Percentiles rank a stretch among this genome's conserved stretches.
Evolutionary conservation across 23 tunicate genomes (phyloP).

Genomic region (Ciona savignyi): DNA sequence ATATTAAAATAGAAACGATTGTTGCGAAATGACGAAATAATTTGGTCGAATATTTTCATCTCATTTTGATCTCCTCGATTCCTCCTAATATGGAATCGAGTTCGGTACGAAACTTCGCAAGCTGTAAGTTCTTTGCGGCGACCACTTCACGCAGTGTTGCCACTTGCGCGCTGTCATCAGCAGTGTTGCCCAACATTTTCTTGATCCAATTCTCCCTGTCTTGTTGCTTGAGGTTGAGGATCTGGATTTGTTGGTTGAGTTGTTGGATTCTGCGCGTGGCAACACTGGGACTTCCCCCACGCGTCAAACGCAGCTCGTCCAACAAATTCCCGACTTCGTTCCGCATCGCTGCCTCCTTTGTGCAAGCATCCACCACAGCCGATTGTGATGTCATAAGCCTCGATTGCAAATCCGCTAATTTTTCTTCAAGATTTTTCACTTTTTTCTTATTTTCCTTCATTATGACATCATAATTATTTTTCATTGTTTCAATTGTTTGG

Average conservation of each 20-base stretch:
- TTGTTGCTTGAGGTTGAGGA: not conserved
- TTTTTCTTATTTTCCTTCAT: not conserved
- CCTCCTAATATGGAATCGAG: not conserved
- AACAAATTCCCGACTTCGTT: not conserved
- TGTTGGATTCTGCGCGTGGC: not conserved
- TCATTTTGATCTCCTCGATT: not conserved
- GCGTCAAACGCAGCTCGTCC: not conserved
- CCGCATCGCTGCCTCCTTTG: not conserved
- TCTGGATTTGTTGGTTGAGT: not conserved
- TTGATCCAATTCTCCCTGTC: not conserved
- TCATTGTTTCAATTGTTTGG: not conserved
- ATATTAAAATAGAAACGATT: no score
- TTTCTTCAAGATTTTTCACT: not conserved
- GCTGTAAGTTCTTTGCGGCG: not conserved
- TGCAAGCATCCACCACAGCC: not conserved
- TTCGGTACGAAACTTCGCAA: not conserved
- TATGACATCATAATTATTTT: not conserved
- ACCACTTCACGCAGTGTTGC: not conserved
- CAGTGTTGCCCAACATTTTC: not conserved
- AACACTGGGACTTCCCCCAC: not conserved
- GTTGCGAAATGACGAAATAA: no score
- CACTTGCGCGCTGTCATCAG: not conserved
- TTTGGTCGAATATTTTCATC: no score
- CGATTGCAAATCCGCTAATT: not conserved
- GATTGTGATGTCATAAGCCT: not conserved